phyloP scores from a whole-genome alignment of 2,113 vertebrate genomes.

The Hemicordylus capensis region DNA sequence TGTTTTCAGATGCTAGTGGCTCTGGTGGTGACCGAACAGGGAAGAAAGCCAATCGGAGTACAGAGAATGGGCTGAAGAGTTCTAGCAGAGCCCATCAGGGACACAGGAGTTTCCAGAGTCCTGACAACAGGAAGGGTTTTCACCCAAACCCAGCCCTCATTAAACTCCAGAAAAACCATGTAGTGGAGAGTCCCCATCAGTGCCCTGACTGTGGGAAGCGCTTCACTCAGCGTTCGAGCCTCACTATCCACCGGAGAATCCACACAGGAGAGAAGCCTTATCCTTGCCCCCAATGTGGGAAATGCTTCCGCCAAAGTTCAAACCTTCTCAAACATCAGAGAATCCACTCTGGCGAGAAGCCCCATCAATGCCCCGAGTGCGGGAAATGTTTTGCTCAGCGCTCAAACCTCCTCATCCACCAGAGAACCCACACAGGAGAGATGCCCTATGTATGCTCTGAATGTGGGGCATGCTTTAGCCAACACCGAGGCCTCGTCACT shows the following conservation, averaged over 20 bases:
- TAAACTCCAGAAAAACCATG: not conserved
- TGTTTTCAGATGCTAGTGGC: not conserved
- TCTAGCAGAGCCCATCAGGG: not conserved
- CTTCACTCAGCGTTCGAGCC: slow-evolving; percentile 26
- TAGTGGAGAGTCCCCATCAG: slow-evolving; percentile 11
- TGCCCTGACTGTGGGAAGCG: slow-evolving; percentile 19
- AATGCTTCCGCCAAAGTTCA: slow-evolving; percentile 28
- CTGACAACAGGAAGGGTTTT: not conserved
- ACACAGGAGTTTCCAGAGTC: not conserved
- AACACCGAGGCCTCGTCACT: slow-evolving; percentile 20
- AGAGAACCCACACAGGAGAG: slow-evolving; percentile 28
- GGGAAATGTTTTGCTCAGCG: slow-evolving; percentile 30
- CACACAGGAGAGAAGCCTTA: slow-evolving; percentile 24
- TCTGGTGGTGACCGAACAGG: not conserved
- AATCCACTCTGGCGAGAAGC: slow-evolving; percentile 29
- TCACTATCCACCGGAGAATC: slow-evolving; percentile 24
- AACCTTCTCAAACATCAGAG: slow-evolving; percentile 31
- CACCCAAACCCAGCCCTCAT: not conserved
- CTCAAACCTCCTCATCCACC: slow-evolving; percentile 25
- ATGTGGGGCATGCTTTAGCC: slow-evolving; percentile 27
- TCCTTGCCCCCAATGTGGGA: slow-evolving; percentile 22
- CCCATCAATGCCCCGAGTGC: slow-evolving; percentile 13
- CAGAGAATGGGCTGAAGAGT: slow-evolving; percentile 5
- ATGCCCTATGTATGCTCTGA: slow-evolving; percentile 19
- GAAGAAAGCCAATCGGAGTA: not conserved